A percentile compares a stretch with the other conserved stretches of the same genome.
These are phyloP conservation scores for Odontocerum albicorne DNA, from an alignment of 2,888 invertebrate species.

Conservation along the genomic window DNA sequence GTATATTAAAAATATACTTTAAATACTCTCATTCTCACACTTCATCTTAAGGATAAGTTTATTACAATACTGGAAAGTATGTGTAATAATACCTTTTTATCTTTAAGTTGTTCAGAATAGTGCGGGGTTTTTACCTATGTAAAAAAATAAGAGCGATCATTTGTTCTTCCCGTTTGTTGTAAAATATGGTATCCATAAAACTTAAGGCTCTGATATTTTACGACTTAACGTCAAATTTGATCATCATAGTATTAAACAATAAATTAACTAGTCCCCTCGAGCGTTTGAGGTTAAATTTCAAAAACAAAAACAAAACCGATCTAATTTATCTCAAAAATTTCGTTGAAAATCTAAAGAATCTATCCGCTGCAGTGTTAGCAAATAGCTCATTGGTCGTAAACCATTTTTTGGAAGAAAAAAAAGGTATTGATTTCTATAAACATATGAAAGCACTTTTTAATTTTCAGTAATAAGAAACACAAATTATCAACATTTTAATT, in stretches of 20 bases:
- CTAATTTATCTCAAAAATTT: constrained; percentile 16
- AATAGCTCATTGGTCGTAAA: constrained; percentile 6
- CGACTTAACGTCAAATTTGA: constrained; percentile 14
- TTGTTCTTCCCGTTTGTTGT: constrained; percentile 10
- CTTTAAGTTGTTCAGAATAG: too few relatives aligned
- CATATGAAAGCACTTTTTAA: too few relatives aligned
- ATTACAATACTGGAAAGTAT: too few relatives aligned
- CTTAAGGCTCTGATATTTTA: constrained; percentile 11
- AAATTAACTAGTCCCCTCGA: constrained; percentile 22
- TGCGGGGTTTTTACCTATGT: background rate
- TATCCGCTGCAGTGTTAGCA: background rate
- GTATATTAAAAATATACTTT: too few relatives aligned
- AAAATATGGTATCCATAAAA: constrained; percentile 13
- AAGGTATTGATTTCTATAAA: too few relatives aligned
- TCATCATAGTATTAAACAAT: constrained; percentile 27
- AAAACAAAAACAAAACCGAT: constrained; percentile 13
- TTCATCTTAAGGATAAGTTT: too few relatives aligned
- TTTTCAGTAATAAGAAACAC: too few relatives aligned
- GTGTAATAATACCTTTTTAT: too few relatives aligned
- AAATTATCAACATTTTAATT: too few relatives aligned
- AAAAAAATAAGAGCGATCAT: constrained; percentile 4
- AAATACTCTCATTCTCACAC: too few relatives aligned
- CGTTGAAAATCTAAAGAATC: constrained; percentile 18
- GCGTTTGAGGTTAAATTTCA: constrained; percentile 14
- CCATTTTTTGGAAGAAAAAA: constrained; percentile 1